Conservation (phyloP, 2,888 invertebrate species). For the Anagyrus pseudococci region DNA sequence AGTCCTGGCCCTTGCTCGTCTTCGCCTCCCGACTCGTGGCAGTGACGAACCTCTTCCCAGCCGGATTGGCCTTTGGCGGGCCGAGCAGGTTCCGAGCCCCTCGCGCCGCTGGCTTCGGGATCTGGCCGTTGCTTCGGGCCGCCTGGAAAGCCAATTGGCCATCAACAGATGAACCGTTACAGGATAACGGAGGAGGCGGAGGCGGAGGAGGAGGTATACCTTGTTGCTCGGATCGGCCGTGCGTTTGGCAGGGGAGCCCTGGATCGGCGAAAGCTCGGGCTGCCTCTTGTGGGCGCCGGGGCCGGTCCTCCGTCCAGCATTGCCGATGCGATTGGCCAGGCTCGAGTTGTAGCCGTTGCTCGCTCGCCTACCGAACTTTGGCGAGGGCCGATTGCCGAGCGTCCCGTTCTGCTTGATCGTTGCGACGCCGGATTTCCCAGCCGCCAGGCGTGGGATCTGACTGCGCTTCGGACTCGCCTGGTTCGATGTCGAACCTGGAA, state of each 20-base stretch:
- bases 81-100: slow-evolving; percentile 10
- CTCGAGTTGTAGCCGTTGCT: slow-evolving; percentile 30
- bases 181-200: background rate
- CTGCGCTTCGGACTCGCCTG: slow-evolving; percentile 57
- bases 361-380: slow-evolving; percentile 49
- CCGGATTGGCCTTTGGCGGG: slow-evolving; percentile 42
- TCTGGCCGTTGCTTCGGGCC: background rate
- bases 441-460: slow-evolving; percentile 55
- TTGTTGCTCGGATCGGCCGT: slow-evolving; percentile 9
- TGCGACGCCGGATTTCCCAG: slow-evolving; percentile 52
- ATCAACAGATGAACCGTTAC: too few relatives aligned
- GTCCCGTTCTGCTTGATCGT: slow-evolving; percentile 46
- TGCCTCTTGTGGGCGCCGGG: slow-evolving; percentile 23
- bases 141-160: background rate
- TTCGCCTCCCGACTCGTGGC: slow-evolving; percentile 21
- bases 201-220: background rate
- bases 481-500: slow-evolving; percentile 50
- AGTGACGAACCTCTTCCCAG: slow-evolving; percentile 37
- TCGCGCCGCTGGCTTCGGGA: background rate
- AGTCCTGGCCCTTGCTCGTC: slow-evolving; percentile 39
- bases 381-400: slow-evolving; percentile 41
- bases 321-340: slow-evolving; percentile 9
- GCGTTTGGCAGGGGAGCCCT: slow-evolving; percentile 54
- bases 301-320: slow-evolving; percentile 4
- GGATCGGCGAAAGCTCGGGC: slow-evolving; percentile 52